Evolutionary conservation across 53 echinoderm and acorn worm species (phyloP).

Genomic region (Luidia sarsii): DNA sequence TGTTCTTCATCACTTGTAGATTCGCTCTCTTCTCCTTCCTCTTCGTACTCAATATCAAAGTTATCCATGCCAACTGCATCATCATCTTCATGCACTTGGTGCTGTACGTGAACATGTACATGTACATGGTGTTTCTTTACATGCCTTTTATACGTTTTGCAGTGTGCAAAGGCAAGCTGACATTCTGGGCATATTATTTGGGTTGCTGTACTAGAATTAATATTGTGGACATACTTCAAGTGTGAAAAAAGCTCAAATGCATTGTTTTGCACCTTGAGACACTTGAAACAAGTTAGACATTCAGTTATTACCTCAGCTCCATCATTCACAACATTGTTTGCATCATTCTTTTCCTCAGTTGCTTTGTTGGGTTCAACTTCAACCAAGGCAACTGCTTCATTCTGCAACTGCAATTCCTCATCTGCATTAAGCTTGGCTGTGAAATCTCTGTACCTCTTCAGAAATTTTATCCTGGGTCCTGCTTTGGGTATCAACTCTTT

Average conservation of each 20-base stretch:
- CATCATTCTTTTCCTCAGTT: conserved; percentile 8
- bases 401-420: conserved; percentile 7
- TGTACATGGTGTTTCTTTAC: conserved; percentile 36
- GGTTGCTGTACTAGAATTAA: conserved; percentile 23
- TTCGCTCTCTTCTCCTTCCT: not conserved
- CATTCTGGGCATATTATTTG: conserved; percentile 39
- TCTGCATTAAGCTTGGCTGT: conserved; percentile 28
- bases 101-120: not conserved
- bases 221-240: conserved; percentile 41
- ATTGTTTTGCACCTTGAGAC: conserved; percentile 12
- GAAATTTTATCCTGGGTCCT: not conserved
- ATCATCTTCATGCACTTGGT: not conserved
- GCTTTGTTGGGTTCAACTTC: conserved; percentile 4
- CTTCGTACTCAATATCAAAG: not conserved
- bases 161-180: conserved; percentile 32
- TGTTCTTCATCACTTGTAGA: not conserved
- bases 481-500: conserved; percentile 1
- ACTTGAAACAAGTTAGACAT: conserved; percentile 48
- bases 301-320: conserved; percentile 31
- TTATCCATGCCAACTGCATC: not conserved
- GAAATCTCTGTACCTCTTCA: too few relatives aligned
- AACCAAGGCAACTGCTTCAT: conserved; percentile 19
- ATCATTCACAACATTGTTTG: conserved; percentile 18
- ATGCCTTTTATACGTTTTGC: conserved; percentile 44
- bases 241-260: conserved; percentile 20